phyloP scores from a whole-genome alignment of 2,113 vertebrate species.

The Vulpes lagopus region DNA sequence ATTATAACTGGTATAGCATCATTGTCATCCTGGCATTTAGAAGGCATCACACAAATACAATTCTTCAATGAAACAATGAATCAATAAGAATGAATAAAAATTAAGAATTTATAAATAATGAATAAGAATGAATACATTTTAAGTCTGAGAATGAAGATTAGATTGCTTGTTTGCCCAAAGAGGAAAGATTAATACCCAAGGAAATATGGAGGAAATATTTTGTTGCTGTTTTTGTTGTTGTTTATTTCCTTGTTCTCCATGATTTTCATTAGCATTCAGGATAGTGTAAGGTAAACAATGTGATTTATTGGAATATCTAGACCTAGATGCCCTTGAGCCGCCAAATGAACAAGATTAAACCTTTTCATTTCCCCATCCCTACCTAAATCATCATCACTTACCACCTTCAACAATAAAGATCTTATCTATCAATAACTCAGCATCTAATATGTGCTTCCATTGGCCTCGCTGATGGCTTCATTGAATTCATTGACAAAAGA shows the following conservation, averaged over 20 bases:
- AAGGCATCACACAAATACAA: neutral
- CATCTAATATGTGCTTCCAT: neutral
- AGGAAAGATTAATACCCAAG: neutral
- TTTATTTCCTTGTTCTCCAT: neutral
- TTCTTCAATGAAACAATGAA: neutral
- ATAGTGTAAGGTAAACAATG: neutral
- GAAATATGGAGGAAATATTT: neutral
- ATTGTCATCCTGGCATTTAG: neutral
- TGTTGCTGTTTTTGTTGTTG: neutral
- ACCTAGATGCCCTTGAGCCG: neutral
- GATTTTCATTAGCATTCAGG: neutral
- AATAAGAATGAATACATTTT: neutral
- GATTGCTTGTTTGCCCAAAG: neutral
- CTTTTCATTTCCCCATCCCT: neutral
- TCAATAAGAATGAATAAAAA: neutral
- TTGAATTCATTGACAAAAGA: neutral
- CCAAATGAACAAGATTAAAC: neutral
- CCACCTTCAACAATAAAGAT: neutral
- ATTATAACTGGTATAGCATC: neutral
- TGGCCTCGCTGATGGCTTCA: neutral
- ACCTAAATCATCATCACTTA: neutral
- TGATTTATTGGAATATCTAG: neutral
- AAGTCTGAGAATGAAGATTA: neutral
- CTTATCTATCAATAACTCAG: neutral
- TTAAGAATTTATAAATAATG: neutral